phyloP scores from a whole-genome alignment of 2,888 invertebrate genomes.

The Synergus laeviventris region DNA sequence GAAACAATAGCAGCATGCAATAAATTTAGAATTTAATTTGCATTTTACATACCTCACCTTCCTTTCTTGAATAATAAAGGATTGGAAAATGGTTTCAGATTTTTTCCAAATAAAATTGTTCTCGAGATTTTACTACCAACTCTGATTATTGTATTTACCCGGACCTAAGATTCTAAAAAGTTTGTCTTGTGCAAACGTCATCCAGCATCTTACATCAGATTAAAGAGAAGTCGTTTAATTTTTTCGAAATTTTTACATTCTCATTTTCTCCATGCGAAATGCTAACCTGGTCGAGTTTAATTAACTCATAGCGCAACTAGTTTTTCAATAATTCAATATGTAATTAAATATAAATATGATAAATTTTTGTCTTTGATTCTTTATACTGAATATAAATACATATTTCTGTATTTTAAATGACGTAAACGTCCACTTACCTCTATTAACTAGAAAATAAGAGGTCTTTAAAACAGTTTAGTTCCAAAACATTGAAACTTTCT shows the following conservation, averaged over 20 bases:
- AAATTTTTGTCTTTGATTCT: too few relatives aligned
- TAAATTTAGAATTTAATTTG: conserved; percentile 4
- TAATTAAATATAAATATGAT: too few relatives aligned
- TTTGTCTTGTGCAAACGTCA: neutral
- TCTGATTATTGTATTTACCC: neutral
- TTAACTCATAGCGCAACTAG: too few relatives aligned
- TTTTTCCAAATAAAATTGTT: neutral
- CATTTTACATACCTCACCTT: neutral
- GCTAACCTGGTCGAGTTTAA: neutral
- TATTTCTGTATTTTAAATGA: neutral
- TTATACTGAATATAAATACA: neutral
- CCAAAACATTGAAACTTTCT: neutral
- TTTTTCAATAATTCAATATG: too few relatives aligned
- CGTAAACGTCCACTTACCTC: conserved; percentile 14
- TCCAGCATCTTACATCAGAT: neutral
- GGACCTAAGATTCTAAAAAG: neutral
- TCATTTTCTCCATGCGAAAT: neutral
- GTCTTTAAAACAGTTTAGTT: conserved; percentile 17
- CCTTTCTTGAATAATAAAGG: neutral
- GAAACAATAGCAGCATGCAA: neutral
- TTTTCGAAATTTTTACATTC: neutral
- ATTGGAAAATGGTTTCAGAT: neutral
- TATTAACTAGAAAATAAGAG: conserved; percentile 14
- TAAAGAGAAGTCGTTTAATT: neutral
- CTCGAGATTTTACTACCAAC: neutral